A percentile compares a stretch with the other conserved stretches of the same genome.
Conservation (phyloP, 2,113 vertebrate species). For the Cercocebus atys region DNA sequence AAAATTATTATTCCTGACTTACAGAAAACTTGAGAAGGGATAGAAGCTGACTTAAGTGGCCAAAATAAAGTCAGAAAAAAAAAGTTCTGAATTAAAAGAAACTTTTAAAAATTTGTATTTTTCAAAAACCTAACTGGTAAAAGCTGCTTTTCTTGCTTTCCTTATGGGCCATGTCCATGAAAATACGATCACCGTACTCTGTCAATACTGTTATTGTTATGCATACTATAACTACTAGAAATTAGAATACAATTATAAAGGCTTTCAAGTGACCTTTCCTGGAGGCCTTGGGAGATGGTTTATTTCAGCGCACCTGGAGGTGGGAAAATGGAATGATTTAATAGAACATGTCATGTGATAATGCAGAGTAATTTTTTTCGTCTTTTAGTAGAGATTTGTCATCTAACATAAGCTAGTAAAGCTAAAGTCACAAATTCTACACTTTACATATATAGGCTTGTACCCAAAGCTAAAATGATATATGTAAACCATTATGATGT, state of each 20-base stretch:
- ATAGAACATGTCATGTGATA: rapidly evolving
- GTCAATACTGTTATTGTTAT: rapidly evolving
- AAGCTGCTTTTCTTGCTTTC: neutral
- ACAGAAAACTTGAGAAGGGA: neutral
- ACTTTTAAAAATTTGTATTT: too few relatives aligned
- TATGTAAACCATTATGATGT: rapidly evolving
- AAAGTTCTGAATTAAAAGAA: neutral
- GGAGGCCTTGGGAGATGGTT: neutral
- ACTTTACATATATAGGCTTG: rapidly evolving
- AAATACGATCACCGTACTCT: too few relatives aligned
- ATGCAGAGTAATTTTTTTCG: rapidly evolving
- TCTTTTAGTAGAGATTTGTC: neutral
- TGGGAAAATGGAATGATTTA: neutral
- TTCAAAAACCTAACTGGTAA: neutral
- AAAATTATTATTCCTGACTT: neutral
- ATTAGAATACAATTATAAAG: neutral
- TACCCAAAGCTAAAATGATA: too few relatives aligned
- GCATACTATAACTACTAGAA: too few relatives aligned
- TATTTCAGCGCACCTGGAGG: neutral
- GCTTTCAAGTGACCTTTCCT: too few relatives aligned
- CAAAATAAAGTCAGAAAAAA: too few relatives aligned
- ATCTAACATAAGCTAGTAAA: neutral
- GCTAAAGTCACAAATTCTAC: rapidly evolving
- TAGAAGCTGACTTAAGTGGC: too few relatives aligned
- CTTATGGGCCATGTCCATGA: rapidly evolving